These are phyloP conservation scores for Deilephila elpenor DNA, from an alignment of 2,888 invertebrate genomes.

Conservation along the genomic window DNA sequence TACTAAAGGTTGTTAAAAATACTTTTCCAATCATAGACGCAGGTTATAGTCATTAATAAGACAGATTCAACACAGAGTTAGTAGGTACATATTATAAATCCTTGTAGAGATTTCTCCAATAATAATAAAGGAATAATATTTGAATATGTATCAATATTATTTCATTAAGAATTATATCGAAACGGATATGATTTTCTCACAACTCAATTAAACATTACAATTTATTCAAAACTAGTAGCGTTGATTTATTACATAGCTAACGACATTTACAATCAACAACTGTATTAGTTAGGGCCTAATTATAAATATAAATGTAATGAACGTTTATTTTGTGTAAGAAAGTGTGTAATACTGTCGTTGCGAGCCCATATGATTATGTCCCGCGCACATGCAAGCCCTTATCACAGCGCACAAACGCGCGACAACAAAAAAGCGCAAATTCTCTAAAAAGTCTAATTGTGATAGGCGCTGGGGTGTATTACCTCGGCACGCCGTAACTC, in stretches of 20 bases:
- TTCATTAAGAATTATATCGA: neutral
- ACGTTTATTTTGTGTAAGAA: neutral
- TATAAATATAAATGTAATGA: neutral
- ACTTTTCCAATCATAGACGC: too few species aligned
- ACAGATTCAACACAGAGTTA: too few species aligned
- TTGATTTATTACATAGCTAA: neutral
- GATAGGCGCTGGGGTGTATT: constrained; percentile 75
- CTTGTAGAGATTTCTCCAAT: too few species aligned
- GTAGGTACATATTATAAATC: too few species aligned
- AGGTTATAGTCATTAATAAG: too few species aligned
- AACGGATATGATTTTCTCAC: neutral
- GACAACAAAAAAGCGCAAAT: constrained; percentile 47
- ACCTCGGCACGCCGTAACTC: constrained; percentile 79
- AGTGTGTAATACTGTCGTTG: constrained; percentile 48
- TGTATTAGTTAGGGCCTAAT: neutral
- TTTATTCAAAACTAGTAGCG: constrained; percentile 22
- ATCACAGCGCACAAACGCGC: constrained; percentile 52
- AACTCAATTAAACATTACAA: constrained; percentile 13
- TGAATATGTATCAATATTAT: neutral
- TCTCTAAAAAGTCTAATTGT: constrained; percentile 71
- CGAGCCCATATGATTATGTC: constrained; percentile 51
- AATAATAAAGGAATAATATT: too few species aligned
- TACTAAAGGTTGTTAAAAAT: too few species aligned
- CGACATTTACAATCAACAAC: neutral
- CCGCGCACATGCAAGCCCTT: constrained; percentile 64